Evolutionary conservation across 2,113 vertebrate genomes (phyloP).

Genomic region (Donacobius atricapilla): DNA sequence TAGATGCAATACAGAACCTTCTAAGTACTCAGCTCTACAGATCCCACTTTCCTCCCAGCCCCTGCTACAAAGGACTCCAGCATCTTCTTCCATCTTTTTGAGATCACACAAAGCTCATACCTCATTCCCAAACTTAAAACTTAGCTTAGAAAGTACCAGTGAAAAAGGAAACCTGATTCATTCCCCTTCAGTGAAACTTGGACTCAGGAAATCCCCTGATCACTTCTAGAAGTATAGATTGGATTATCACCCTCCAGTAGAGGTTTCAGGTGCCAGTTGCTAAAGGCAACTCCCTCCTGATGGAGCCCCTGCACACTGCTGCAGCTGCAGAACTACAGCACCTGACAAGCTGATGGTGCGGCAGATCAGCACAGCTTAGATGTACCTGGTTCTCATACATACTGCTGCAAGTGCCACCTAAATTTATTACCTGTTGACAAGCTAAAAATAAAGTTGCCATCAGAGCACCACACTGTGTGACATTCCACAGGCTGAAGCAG

Average conservation of each 20-base stretch:
- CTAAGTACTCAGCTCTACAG: background rate
- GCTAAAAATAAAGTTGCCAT: conserved; percentile 24
- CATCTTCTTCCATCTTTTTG: background rate
- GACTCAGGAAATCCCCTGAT: background rate
- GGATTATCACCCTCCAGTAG: accelerated
- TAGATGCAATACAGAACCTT: background rate
- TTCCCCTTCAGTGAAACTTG: background rate
- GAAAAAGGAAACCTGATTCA: background rate
- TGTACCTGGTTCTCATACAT: background rate
- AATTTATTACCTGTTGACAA: conserved; percentile 34
- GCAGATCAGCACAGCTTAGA: background rate
- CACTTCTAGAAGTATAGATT: background rate
- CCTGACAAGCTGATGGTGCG: background rate
- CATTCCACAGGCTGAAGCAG: background rate
- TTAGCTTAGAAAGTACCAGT: background rate
- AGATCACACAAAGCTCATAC: background rate
- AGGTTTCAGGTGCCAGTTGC: background rate
- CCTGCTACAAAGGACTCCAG: background rate
- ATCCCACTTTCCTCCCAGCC: accelerated
- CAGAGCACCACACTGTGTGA: background rate
- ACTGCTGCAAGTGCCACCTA: background rate
- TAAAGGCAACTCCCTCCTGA: background rate
- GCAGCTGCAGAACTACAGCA: background rate
- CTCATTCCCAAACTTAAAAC: background rate
- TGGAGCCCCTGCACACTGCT: background rate